Conservation (phyloP, 2,888 invertebrate genomes). For the Agrypnus murinus region DNA sequence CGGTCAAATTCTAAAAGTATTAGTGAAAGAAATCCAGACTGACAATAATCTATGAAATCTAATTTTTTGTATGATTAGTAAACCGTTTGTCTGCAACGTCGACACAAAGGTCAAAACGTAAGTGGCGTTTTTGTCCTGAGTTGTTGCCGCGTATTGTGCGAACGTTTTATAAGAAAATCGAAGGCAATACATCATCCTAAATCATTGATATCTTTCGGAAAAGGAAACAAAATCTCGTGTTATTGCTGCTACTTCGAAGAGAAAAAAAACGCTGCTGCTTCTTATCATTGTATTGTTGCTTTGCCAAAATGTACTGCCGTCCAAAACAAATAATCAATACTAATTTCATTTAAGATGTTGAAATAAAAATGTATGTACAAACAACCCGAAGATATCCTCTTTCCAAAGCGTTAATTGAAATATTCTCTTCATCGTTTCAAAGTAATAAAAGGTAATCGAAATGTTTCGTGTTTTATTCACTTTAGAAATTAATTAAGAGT, state of each 20-base stretch:
- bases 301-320: slow-evolving; percentile 32
- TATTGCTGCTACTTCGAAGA: slow-evolving; percentile 35
- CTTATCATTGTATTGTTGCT: slow-evolving; percentile 37
- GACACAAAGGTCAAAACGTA: slow-evolving; percentile 8
- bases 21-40: neutral
- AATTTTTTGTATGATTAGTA: slow-evolving; percentile 7
- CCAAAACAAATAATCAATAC: slow-evolving; percentile 43
- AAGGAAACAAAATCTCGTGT: slow-evolving; percentile 37
- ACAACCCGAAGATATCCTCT: too few relatives aligned
- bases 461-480: too few relatives aligned
- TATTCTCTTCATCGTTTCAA: too few relatives aligned
- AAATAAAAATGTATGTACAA: neutral
- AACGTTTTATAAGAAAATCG: slow-evolving; percentile 29
- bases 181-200: slow-evolving; percentile 35
- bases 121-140: slow-evolving; percentile 14
- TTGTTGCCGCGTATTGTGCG: slow-evolving; percentile 11
- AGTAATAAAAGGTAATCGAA: too few relatives aligned
- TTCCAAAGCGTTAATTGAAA: too few relatives aligned
- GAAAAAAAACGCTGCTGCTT: slow-evolving; percentile 18
- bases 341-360: slow-evolving; percentile 17
- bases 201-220: slow-evolving; percentile 41
- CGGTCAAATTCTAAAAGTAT: too few relatives aligned
- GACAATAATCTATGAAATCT: neutral
- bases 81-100: neutral
- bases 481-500: too few relatives aligned